phyloP scores from a whole-genome alignment of 53 echinoderm and acorn worm genomes.

The Apostichopus leukothele region DNA sequence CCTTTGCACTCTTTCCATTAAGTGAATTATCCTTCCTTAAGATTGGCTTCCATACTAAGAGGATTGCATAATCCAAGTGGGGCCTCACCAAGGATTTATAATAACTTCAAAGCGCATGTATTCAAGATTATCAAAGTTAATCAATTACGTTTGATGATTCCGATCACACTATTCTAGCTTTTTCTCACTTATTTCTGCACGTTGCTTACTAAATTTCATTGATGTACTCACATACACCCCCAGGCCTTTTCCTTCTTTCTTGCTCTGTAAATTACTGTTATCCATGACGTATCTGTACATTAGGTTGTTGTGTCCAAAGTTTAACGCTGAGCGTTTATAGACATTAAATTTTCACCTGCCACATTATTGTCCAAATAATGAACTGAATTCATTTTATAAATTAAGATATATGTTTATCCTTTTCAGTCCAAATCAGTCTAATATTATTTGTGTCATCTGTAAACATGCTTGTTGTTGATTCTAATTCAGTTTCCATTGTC shows the following conservation, averaged over 20 bases:
- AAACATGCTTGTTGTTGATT: constrained; percentile 19
- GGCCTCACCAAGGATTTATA: not conserved
- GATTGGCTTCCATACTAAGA: not conserved
- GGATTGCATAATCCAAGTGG: not conserved
- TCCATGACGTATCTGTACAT: not conserved
- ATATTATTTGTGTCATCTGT: not conserved
- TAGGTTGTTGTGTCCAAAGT: constrained; percentile 17
- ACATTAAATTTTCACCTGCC: not conserved
- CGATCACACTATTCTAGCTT: not conserved
- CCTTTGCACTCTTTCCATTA: constrained; percentile 16
- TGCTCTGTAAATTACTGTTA: constrained; percentile 2
- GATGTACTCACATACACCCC: too few species aligned
- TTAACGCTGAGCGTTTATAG: not conserved
- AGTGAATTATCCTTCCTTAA: not conserved
- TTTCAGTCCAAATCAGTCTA: not conserved
- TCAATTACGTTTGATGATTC: not conserved
- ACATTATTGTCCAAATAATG: not conserved
- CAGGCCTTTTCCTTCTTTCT: not conserved
- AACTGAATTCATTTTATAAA: not conserved
- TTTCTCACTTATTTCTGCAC: not conserved
- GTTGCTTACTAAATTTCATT: not conserved
- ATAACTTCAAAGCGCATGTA: not conserved
- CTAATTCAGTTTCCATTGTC: not conserved
- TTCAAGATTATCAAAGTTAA: not conserved
- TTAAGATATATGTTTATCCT: not conserved